These are phyloP conservation scores for Hippocampus kuda DNA, from an alignment of 2,797 vertebrate genomes.

Conservation along the genomic window DNA sequence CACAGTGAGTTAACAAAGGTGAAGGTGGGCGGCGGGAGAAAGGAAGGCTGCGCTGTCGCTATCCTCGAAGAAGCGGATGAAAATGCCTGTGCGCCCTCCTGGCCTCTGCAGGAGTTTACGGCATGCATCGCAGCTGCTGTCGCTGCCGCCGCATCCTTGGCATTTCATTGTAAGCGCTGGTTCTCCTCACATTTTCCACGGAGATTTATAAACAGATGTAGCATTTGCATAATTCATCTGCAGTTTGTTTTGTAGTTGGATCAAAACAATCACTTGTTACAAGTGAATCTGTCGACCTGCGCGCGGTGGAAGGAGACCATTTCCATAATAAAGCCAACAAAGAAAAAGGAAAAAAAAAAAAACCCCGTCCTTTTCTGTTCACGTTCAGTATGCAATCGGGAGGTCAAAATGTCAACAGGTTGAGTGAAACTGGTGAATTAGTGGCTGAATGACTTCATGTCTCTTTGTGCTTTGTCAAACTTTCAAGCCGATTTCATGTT, in stretches of 20 bases:
- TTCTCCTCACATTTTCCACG: background rate
- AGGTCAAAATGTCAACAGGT: no score
- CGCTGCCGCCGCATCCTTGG: background rate
- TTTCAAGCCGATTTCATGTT: no score
- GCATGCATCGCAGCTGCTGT: background rate
- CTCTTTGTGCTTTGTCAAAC: background rate
- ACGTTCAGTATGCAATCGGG: no score
- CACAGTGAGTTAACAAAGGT: no score
- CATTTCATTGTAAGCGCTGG: background rate
- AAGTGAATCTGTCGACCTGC: conserved; percentile 38
- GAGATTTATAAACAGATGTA: conserved; percentile 50
- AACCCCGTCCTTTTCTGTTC: no score
- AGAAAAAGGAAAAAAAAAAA: background rate
- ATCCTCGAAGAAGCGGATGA: background rate
- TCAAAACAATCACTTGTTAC: conserved; percentile 45
- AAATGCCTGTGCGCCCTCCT: background rate
- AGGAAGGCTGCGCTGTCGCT: no score
- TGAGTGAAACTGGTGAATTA: conserved; percentile 22
- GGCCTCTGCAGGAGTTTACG: background rate
- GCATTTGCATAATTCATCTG: conserved; percentile 59
- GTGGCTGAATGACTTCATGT: background rate
- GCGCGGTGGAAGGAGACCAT: conserved; percentile 7
- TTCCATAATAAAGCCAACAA: background rate
- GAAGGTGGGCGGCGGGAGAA: no score
- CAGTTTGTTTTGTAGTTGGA: conserved; percentile 44